Conservation (phyloP, 2,113 vertebrate species). For the Tachuris rubrigastra region DNA sequence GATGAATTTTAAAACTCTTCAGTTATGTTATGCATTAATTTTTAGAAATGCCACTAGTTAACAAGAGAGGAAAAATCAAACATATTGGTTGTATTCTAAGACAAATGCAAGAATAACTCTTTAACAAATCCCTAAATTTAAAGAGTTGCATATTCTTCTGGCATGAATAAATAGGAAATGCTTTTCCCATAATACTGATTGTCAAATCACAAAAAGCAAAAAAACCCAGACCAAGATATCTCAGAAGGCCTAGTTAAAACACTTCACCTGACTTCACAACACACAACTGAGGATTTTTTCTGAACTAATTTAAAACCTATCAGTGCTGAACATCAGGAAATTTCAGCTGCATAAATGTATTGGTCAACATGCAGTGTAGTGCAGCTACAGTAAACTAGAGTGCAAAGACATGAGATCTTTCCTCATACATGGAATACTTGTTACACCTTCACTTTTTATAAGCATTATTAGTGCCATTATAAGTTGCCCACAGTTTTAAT, state of each 20-base stretch:
- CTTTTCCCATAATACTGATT: background rate
- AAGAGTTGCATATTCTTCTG: background rate
- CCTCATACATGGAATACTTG: background rate
- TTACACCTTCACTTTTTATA: background rate
- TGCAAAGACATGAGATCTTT: background rate
- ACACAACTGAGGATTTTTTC: background rate
- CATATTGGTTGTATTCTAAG: background rate
- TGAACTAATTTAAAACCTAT: background rate
- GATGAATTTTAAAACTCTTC: background rate
- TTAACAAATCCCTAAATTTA: background rate
- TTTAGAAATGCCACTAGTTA: background rate
- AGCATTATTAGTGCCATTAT: background rate
- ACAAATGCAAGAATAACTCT: background rate
- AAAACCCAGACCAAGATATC: background rate
- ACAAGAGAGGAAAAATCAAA: background rate
- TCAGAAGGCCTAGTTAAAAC: background rate
- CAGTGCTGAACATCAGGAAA: background rate
- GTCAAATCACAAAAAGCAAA: background rate
- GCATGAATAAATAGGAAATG: background rate
- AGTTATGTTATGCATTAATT: background rate
- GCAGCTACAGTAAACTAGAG: background rate
- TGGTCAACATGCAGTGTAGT: background rate
- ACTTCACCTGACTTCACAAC: background rate
- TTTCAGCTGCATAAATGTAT: background rate
- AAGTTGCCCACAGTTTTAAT: background rate